Base-by-base conservation (phyloP, 2,797 vertebrate genomes). In the Eulemur rubriventer region DNA sequence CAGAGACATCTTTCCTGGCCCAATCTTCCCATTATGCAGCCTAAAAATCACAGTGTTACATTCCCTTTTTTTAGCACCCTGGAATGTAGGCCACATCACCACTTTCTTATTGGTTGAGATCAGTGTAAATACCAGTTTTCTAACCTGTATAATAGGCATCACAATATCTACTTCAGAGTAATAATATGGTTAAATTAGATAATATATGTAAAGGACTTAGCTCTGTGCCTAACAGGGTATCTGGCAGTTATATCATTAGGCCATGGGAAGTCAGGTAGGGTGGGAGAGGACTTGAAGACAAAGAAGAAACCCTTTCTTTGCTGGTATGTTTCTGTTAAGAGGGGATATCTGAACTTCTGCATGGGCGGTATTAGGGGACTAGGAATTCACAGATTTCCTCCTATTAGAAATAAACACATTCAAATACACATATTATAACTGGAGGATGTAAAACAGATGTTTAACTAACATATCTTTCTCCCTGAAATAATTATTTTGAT, bases 401-500 rank as follows among this genome's bases (percentile, higher is more conserved):
- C 76, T 59, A 30, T 84, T 75, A 75, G n/a, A 90, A 84, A 75
- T 22, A 87, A 91, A 30, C 26, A 82, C 24, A 82, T 61, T 88
- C 41, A 81, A 89, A 84, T 82, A 63, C 57, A 28, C 57, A 28
- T 9, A 12, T 41, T 89, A 28, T 14, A 41, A 43, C 67, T 69
- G n/a, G 12, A 59, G 26, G 2, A n/a, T 89, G 9, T 89, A 88
- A 79, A 65, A 57, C 9, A 95, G 69, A 81, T 20, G 2, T 28
- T 61, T 78, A 87, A 87, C 57, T 91, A 90, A 91, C 90, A 50
- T 61, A 41, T 41, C 85, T 63, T 87, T 61, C 65, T 87, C 87
- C 4, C 41, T 85, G 22, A 96, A 84, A 84, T 20, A 79, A 82
- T 50, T 88, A 17, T 70, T 41, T 79, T 35, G 14, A 95, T 13